Conservation (phyloP, 2,888 invertebrate species). For the Trachelus troglodyta region DNA sequence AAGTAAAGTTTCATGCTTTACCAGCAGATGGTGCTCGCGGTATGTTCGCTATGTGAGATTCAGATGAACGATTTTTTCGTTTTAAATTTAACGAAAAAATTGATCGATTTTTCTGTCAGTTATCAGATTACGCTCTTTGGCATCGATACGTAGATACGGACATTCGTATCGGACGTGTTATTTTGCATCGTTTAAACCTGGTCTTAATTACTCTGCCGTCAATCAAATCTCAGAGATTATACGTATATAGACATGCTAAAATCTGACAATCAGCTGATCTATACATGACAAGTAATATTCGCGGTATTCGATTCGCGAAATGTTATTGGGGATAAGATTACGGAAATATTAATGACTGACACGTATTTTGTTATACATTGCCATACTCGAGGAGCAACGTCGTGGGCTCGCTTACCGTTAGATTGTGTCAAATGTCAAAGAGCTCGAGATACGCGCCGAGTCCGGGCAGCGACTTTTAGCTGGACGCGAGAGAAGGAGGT, state of each 20-base stretch:
- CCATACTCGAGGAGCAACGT: background rate
- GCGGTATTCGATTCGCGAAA: background rate
- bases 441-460: background rate
- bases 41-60: background rate
- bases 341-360: background rate
- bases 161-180: background rate
- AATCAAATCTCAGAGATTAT: background rate
- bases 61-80: background rate
- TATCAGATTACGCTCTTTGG: background rate
- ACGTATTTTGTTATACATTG: background rate
- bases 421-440: slow-evolving; percentile 32
- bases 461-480: background rate
- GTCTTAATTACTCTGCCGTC: background rate
- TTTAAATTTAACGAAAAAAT: background rate
- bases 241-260: background rate
- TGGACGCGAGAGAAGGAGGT: background rate
- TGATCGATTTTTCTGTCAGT: background rate
- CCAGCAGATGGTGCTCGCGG: background rate
- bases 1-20: background rate
- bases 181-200: background rate
- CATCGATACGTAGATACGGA: background rate
- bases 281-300: background rate
- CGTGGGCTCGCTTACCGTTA: slow-evolving; percentile 12
- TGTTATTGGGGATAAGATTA: background rate
- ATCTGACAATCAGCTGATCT: background rate